Conservation (phyloP, 2,888 invertebrate genomes). For the Leptopilina drosophilae region DNA sequence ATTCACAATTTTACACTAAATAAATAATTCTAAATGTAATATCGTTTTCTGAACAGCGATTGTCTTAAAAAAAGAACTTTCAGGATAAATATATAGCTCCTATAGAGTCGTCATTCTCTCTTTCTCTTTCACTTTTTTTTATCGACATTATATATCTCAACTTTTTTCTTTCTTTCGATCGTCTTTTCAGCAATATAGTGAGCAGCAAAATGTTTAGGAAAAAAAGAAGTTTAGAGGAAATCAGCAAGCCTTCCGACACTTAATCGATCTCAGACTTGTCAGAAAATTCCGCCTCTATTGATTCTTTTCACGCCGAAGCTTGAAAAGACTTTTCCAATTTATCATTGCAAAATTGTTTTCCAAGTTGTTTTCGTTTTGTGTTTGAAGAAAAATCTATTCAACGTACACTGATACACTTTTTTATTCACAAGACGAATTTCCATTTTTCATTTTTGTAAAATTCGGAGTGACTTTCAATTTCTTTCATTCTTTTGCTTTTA, state of each 20-base stretch:
- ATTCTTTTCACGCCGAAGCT: slow-evolving; percentile 26
- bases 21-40: too few relatives aligned
- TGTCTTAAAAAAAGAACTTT: neutral
- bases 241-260: slow-evolving; percentile 27
- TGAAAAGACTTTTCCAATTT: slow-evolving; percentile 17
- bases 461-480: neutral
- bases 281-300: slow-evolving; percentile 15
- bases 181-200: slow-evolving; percentile 8
- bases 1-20: too few relatives aligned
- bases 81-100: slow-evolving; percentile 5
- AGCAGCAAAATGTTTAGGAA: slow-evolving; percentile 2
- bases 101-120: slow-evolving; percentile 14
- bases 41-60: too few relatives aligned
- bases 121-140: neutral
- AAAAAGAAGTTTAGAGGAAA: slow-evolving; percentile 23
- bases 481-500: neutral
- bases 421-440: neutral
- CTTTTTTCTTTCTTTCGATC: slow-evolving; percentile 1
- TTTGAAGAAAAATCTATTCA: neutral
- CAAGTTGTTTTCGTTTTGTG: neutral
- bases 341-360: slow-evolving; percentile 25
- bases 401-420: slow-evolving; percentile 15
- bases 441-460: slow-evolving; percentile 1
- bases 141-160: slow-evolving; percentile 19
- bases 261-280: slow-evolving; percentile 30